Base-by-base conservation (phyloP, 2,113 vertebrate species). In the Psephotus haematonotus region DNA sequence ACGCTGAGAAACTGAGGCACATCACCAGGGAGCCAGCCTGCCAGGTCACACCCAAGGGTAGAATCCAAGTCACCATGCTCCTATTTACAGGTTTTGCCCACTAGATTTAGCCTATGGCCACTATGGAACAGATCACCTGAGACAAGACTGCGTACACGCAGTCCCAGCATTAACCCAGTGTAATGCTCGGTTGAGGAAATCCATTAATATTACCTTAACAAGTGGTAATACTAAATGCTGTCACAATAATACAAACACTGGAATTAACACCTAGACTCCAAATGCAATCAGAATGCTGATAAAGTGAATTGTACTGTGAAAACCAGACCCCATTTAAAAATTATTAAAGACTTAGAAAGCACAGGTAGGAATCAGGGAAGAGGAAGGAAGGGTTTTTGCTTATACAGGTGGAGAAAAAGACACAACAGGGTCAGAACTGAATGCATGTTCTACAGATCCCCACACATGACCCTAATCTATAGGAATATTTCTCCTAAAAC, bases 361-460 rank as follows among this genome's bases (percentile, higher is more conserved):
- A 1, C 16, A 33, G 1, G 2, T 12, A 53, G 31, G 53, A 68
- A 47, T 23, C 1, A 4, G 17, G 12, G 7, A 13, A 67, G 7
- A 65, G 5, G 22, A 62, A 65, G 22, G 37, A 14, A 23, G 13
- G 14, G 49, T 47, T 91, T 72, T 39, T 76, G 49, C 41, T 74
- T 91, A 78, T 68, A 41, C 33, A 71, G 28, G 29, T 53, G 15
- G 27, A 59, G 35, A 82, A 28, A 43, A 64, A 90, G n/a, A 17
- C 4, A 18, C 8, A 39, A 43, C 1, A 19, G 52, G 11, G 17
- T 59, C n/a, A 44, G 44, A 71, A 62, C 22, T 27, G 31, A 87
- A 72, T 7, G 5, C n/a, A 72, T 23, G 7, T 65, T 22, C 46
- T 62, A 49, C 0, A 1, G 75, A 35, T 64, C 33, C 33, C 29